A percentile compares a stretch with the other conserved stretches of the same genome.
These are phyloP conservation scores for Enteromius afrohamiltoni DNA, from an alignment of 2,797 vertebrate genomes.

Conservation along the genomic window DNA sequence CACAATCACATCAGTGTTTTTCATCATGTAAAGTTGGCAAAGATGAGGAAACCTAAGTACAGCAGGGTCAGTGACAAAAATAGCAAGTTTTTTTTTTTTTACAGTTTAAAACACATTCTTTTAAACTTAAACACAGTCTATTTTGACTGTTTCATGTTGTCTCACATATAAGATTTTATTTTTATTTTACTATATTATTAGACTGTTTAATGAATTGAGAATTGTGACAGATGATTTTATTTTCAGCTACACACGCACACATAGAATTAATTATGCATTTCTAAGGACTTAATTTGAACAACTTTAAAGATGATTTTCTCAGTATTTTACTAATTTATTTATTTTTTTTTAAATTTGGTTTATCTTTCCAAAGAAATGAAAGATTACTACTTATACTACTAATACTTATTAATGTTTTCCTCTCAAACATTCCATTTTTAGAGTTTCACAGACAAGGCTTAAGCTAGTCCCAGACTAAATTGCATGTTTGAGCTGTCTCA, in stretches of 20 bases:
- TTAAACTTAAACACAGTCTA: background rate
- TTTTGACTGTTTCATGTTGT: background rate
- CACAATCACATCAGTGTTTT: constrained; percentile 23
- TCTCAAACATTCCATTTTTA: no score
- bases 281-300: no score
- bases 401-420: no score
- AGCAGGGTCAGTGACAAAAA: background rate
- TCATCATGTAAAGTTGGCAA: background rate
- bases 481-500: no score
- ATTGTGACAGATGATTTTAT: background rate
- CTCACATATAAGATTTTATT: background rate
- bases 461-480: no score
- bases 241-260: no score
- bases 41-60: background rate
- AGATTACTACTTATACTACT: no score
- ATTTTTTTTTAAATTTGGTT: background rate
- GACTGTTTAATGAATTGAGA: background rate
- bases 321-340: no score
- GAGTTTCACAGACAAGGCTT: no score
- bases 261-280: no score
- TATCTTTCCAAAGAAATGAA: background rate
- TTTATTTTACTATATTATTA: no score
- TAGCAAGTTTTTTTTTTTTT: background rate
- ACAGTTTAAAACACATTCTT: background rate
- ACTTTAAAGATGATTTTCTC: no score